Evolutionary conservation across 2,888 invertebrate genomes (phyloP), one percentile per base, ranked within the genome.

Genomic region (Phymatocera aterrima): DNA sequence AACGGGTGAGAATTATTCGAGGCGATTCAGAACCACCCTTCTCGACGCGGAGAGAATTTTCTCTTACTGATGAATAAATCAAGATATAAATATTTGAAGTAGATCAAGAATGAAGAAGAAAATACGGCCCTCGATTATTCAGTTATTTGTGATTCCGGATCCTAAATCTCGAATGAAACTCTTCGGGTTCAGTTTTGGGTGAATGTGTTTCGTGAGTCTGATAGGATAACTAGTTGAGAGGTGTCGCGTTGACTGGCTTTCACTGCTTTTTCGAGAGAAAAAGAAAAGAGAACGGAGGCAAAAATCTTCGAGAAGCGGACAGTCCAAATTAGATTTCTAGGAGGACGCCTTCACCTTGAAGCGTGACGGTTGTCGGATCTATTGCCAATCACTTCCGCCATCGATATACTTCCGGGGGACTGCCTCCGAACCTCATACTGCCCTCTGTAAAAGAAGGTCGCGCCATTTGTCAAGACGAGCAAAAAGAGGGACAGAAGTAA

Each of bases 341-440:
- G 51, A 48, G 51, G 21, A 72, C 28, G 51, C 31, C 48, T 3
- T 51, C 48, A 72, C 48, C 51, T 72, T 51, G 72, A 31, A 72
- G 31, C 72, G 72, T 72, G 48, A 72, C 72, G 72, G 48, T 51
- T 72, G 72, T 72, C 72, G 40, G 68, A 24, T 43, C 51, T 51
- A 72, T 72, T 72, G 72, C 34, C 72, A 72, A 72, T 72, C 48
- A 72, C 72, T 72, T 72, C 72, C 72, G 72, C 72, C 18, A 72
- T 72, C 72, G 72, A 48, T 31, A 51, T 48, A 51, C 72, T 72
- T 72, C 31, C 72, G 24, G 31, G 43, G 48, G 51, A 72, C 72
- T 72, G 51, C 48, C 48, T 72, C 34, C 51, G 31, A 51, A 18
- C n/a, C 51, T 34, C 18, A 43, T 43, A n/a, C n/a, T n/a, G 34